Percentiles rank a stretch among this genome's conserved stretches.
Evolutionary conservation across 2,113 vertebrate species (phyloP).

Genomic region (Eurypyga helias): DNA sequence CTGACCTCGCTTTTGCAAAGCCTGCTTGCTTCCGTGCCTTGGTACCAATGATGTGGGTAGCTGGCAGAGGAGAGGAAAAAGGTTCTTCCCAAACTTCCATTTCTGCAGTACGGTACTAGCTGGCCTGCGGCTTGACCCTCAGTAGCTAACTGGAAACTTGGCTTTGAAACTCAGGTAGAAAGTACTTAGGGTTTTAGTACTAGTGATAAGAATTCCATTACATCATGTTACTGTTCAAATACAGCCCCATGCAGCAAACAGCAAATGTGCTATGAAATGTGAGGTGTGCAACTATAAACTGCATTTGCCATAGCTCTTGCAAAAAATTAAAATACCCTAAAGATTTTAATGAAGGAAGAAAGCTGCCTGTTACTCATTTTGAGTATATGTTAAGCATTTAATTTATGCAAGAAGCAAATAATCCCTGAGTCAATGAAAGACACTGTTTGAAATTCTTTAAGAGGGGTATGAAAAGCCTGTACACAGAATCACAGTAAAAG

Average conservation of each 20-base stretch:
- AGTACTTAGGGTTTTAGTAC: neutral
- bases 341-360: neutral
- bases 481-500: neutral
- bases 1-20: neutral
- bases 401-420: neutral
- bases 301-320: neutral
- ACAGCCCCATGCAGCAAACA: rapidly evolving
- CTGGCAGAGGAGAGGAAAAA: neutral
- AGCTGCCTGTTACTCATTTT: neutral
- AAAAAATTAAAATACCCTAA: neutral
- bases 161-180: neutral
- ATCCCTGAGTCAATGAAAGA: neutral
- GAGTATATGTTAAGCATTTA: neutral
- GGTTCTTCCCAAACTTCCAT: neutral
- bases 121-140: neutral
- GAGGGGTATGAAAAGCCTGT: neutral
- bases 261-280: neutral
- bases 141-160: neutral
- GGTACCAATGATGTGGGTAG: neutral
- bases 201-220: rapidly evolving
- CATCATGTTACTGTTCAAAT: rapidly evolving
- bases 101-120: neutral
- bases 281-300: neutral
- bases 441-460: neutral
- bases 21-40: neutral